Evolutionary conservation across 2,888 invertebrate species (phyloP), one percentile per base, ranked within the genome.

Genomic region (Melanostoma scalare): DNA sequence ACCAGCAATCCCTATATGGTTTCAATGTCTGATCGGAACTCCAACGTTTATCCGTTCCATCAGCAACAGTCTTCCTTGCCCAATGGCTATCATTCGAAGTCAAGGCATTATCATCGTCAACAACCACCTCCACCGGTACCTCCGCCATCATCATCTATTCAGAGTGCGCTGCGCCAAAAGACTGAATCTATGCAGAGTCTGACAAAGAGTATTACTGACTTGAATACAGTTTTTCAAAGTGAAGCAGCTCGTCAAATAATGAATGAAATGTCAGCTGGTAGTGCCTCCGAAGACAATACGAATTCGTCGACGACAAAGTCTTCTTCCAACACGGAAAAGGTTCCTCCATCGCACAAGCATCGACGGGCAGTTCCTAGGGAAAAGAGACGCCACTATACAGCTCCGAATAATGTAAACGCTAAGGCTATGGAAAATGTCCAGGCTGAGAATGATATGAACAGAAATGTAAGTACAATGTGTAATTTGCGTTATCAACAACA

Each of bases 181-280:
- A 91, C 91, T 38, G 91, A 91, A 52, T 91, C 91, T 0, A 86
- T 90, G 86, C 91, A 91, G 86, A 91, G 91, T 65, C 87, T 91
- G 2, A 91, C 90, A 48, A 91, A 91, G 82, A 90, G 90, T 74
- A 86, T 91, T 9, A 90, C 88, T 6, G 94, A 96, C 87, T 89
- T 96, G 85, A 96, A 96, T 33, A 89, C 90, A 1, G 94, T 96
- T 69, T 97, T 96, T 90, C 96, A 96, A 89, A 96, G 96, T 89
- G 96, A 96, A 90, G 96, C 96, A 1, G 96, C 97, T 1, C 94
- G 95, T 82, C 96, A 96, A 91, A 97, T 97, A 65, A 96, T 96
- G 85, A 96, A 95, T 85, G 96, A 96, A 91, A 95, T 96, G 94
- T 90, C 92, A 46, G 92, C 92, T 38, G 92, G 92, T 65, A 91